Evolutionary conservation across 2,797 vertebrate genomes (phyloP).

Genomic region (Sciurus carolinensis): DNA sequence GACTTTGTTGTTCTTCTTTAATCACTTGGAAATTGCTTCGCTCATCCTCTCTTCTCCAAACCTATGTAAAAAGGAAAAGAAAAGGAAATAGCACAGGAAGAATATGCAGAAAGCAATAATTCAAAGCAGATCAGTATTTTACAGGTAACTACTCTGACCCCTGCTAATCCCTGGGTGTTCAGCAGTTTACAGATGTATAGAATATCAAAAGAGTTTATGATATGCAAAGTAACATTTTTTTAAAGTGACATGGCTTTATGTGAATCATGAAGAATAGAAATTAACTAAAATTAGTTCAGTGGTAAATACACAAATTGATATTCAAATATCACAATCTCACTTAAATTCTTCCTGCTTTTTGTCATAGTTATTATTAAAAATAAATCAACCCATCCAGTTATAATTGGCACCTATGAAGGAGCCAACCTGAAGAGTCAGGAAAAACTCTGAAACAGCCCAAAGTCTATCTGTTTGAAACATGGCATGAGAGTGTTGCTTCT

Average conservation of each 20-base stretch:
- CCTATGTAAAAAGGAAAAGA: not conserved
- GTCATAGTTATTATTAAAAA: not conserved
- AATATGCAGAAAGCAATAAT: not conserved
- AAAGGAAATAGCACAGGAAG: not conserved
- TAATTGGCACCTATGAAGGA: not conserved
- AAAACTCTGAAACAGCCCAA: not conserved
- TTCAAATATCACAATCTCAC: not conserved
- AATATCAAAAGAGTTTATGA: not conserved
- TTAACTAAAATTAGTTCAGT: not conserved
- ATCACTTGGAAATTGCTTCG: not conserved
- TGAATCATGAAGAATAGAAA: slow-evolving; percentile 8
- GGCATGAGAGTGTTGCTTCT: not conserved
- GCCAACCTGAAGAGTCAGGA: not conserved
- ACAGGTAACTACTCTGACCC: not conserved
- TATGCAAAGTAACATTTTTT: not conserved
- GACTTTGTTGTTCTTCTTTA: not conserved
- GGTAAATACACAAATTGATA: not conserved
- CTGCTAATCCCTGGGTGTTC: not conserved
- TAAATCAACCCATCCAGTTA: not conserved
- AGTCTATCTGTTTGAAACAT: not conserved
- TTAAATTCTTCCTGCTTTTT: not conserved
- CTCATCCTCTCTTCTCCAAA: not conserved
- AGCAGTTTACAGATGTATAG: not conserved
- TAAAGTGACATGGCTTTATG: not conserved
- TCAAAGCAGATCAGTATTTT: not conserved